Base-by-base conservation (phyloP, 2,797 vertebrate genomes). In the Australoheros facetus region DNA sequence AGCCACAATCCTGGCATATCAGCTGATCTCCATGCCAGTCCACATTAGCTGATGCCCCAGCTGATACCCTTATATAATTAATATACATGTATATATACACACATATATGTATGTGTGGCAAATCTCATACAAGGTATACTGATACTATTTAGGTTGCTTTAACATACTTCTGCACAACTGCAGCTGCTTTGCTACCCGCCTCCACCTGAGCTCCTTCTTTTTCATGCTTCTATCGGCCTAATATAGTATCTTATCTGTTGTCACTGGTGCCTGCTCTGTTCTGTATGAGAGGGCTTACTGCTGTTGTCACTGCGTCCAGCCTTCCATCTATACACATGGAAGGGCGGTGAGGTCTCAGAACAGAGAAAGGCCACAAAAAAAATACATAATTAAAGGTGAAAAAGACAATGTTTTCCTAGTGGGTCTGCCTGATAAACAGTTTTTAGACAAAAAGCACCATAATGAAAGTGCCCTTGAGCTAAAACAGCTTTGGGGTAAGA, bases 401-500 rank as follows among this genome's bases (percentile, higher is more conserved):
- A 66, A 66, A 51, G 42, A 51, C 62, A 66, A 69, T 32, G 30
- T 51, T 28, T 48, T 69, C 23, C 62, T 30, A n/a, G 26, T 30
- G 42, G 45, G 30, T 16, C 64, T 51, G 64, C 30, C 64, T 30
- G 64, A 69, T 30, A 51, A 69, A 28, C 45, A n/a, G 64, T 8
- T 51, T 69, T 42, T 51, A 69, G 64, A n/a, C 64, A 69, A 51
- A 69, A 69, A 69, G 45, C 64, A 26, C 11, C 45, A 51, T 69
- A 69, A 69, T 51, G 17, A 69, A 3, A 69, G 23, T 1, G 2
- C 45, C 64, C 64, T 69, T 69, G 45, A 78, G 48, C 14, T 28
- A 37, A 14, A 54, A 73, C 56, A 53, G 19, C 76, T 64, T 17
- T 70, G 12, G 2, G 16, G 39, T 56, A 64, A 60, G 51, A 73